A percentile compares a stretch with the other conserved stretches of the same genome.
Conservation (phyloP, 2,797 vertebrate genomes). For the Enoplosus armatus region DNA sequence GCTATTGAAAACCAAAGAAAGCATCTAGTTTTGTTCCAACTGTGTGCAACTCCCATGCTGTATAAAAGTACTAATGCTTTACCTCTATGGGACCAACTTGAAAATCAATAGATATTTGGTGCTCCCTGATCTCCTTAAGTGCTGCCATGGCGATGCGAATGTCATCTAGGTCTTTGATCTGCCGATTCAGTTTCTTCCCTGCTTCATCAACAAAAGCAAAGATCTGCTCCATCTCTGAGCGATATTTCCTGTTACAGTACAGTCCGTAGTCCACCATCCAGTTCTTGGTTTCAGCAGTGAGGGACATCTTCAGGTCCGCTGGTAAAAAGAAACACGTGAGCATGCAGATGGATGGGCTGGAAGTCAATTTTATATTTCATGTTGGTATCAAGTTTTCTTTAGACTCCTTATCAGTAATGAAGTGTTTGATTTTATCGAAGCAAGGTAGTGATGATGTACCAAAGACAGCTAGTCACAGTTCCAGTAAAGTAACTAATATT, state of each 20-base stretch:
- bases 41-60: neutral
- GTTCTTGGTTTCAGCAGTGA: slow-evolving; percentile 91
- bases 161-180: slow-evolving; percentile 94
- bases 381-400: neutral
- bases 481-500: neutral
- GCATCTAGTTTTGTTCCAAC: neutral
- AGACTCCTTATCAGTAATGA: neutral
- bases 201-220: slow-evolving; percentile 92
- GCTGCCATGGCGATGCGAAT: slow-evolving; percentile 93
- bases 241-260: slow-evolving; percentile 92
- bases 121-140: slow-evolving; percentile 93
- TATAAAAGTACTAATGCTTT: slow-evolving; percentile 43
- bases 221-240: slow-evolving; percentile 92
- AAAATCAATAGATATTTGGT: slow-evolving; percentile 91
- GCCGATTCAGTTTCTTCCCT: slow-evolving; percentile 91
- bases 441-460: neutral
- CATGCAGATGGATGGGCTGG: neutral
- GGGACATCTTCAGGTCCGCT: slow-evolving; percentile 93
- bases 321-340: slow-evolving; percentile 8
- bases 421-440: neutral
- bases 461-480: neutral
- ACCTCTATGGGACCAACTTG: slow-evolving; percentile 95
- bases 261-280: slow-evolving; percentile 92
- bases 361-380: neutral
- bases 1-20: neutral